Evolutionary conservation across 2,797 vertebrate genomes (phyloP).

Genomic region (Trematomus bernacchii): DNA sequence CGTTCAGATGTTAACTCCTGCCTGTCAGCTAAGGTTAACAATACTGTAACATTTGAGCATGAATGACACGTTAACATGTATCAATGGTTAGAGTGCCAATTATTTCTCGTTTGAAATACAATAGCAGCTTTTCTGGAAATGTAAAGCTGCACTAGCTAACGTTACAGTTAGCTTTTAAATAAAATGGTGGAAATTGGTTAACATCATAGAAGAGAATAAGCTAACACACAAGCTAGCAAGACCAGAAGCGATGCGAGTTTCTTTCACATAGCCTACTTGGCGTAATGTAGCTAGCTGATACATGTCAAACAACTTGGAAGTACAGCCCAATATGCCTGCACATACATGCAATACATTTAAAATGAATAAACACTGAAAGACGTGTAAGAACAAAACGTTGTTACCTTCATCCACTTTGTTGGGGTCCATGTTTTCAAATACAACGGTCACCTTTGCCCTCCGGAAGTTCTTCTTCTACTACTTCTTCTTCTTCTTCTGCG

Average conservation of each 20-base stretch:
- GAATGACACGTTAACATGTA: neutral
- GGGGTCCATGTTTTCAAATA: slow-evolving; percentile 79
- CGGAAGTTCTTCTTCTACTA: slow-evolving; percentile 57
- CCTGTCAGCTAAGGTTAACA: neutral
- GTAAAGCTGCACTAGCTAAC: neutral
- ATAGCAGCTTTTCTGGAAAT: neutral
- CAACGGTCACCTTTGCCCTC: slow-evolving; percentile 51
- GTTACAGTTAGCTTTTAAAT: rapidly evolving
- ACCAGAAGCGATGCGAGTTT: neutral
- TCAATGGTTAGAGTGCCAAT: rapidly evolving
- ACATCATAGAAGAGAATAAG: neutral
- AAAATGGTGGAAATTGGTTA: neutral
- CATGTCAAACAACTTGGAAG: neutral
- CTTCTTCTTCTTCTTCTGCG: neutral
- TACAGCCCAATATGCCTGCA: rapidly evolving
- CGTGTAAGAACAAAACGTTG: neutral
- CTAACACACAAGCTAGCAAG: slow-evolving; percentile 39
- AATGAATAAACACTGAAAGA: neutral
- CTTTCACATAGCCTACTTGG: too few relatives aligned
- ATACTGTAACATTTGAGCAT: neutral
- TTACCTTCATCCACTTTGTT: slow-evolving; percentile 64
- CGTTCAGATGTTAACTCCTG: neutral
- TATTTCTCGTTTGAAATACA: neutral
- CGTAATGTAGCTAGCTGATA: neutral
- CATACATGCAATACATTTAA: rapidly evolving